Conservation (phyloP, 2,113 vertebrate genomes). For the Pachypanchax playfairii region DNA sequence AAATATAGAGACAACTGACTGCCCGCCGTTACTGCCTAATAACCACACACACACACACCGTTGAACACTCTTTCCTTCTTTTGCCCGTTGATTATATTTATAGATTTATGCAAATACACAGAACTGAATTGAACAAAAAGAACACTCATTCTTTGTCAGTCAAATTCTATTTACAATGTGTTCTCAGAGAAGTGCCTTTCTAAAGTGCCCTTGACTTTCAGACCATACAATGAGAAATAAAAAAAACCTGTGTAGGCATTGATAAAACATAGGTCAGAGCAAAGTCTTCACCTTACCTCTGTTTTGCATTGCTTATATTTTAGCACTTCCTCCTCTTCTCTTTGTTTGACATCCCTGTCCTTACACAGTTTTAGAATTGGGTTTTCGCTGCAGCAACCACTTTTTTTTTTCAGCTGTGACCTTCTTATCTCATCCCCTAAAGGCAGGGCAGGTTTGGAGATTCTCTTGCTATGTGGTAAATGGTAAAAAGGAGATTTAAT, state of each 20-base stretch:
- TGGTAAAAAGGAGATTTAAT: constrained; percentile 47
- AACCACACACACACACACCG: constrained; percentile 16
- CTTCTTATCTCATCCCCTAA: constrained; percentile 48
- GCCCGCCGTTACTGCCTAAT: constrained; percentile 54
- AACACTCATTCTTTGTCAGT: constrained; percentile 2
- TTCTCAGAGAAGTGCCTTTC: constrained; percentile 3
- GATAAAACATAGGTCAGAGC: neutral
- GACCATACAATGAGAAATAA: neutral
- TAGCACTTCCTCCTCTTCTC: constrained; percentile 8
- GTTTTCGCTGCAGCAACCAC: constrained; percentile 41
- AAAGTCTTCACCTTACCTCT: constrained; percentile 12
- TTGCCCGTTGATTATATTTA: constrained; percentile 14
- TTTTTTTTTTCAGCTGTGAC: constrained; percentile 46
- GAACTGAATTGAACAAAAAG: neutral
- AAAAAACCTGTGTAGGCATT: neutral
- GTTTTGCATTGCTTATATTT: constrained; percentile 33
- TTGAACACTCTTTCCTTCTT: constrained; percentile 1
- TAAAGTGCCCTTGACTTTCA: constrained; percentile 5
- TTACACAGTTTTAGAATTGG: constrained; percentile 9
- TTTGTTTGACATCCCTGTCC: constrained; percentile 24
- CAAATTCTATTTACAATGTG: constrained; percentile 15
- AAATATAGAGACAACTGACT: constrained; percentile 72
- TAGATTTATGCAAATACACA: neutral
- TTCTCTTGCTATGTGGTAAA: constrained; percentile 34
- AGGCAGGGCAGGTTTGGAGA: constrained; percentile 45